phyloP scores from a whole-genome alignment of 2,113 vertebrate genomes.

The Brachyhypopomus occidentalis region DNA sequence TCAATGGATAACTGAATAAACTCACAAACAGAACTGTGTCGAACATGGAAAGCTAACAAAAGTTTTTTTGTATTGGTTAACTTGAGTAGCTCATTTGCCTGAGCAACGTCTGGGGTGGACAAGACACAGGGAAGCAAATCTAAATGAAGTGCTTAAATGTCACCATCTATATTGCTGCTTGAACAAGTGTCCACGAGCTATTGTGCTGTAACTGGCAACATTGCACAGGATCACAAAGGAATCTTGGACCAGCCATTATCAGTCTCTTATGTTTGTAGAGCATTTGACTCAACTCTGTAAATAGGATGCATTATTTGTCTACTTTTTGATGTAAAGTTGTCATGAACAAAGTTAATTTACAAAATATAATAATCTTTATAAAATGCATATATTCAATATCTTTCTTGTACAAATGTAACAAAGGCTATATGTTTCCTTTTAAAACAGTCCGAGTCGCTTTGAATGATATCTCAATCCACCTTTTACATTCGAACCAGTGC shows the following conservation, averaged over 20 bases:
- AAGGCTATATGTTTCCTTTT: slow-evolving; percentile 41
- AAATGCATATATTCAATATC: slow-evolving; percentile 63
- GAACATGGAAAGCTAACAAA: slow-evolving; percentile 14
- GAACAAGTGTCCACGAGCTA: neutral
- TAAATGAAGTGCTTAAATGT: neutral
- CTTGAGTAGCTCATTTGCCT: neutral
- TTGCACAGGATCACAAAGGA: slow-evolving; percentile 24
- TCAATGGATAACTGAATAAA: slow-evolving; percentile 63
- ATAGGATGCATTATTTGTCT: slow-evolving; percentile 79
- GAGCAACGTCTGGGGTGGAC: neutral
- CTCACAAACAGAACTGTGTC: slow-evolving; percentile 64
- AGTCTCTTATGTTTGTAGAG: slow-evolving; percentile 21
- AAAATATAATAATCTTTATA: slow-evolving; percentile 84
- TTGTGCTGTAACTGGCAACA: slow-evolving; percentile 9
- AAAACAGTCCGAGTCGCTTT: slow-evolving; percentile 37
- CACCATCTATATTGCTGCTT: neutral
- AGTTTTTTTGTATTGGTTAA: neutral
- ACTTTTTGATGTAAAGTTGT: slow-evolving; percentile 65
- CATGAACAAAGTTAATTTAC: slow-evolving; percentile 86
- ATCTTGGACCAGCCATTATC: slow-evolving; percentile 43
- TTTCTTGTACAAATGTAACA: slow-evolving; percentile 51
- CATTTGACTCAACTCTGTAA: slow-evolving; percentile 68
- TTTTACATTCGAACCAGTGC: slow-evolving; percentile 56
- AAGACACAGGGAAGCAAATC: neutral
- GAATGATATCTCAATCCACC: slow-evolving; percentile 50